A percentile compares a stretch with the other conserved stretches of the same genome.
These are phyloP conservation scores for Yponomeuta plumbellus DNA, from an alignment of 2,888 invertebrate species.

Conservation along the genomic window DNA sequence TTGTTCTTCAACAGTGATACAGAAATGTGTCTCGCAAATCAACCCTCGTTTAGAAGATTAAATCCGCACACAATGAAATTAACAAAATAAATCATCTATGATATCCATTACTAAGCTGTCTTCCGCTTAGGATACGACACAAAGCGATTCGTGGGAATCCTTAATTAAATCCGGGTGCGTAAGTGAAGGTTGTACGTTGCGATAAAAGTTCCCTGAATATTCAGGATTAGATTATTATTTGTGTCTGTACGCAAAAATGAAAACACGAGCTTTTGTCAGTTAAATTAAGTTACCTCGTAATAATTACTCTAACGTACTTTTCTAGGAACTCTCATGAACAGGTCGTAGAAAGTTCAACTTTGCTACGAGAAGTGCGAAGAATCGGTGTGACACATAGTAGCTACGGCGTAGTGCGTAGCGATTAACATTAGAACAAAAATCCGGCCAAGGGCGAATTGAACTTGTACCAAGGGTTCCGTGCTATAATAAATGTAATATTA, in stretches of 20 bases:
- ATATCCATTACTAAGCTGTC: constrained; percentile 10
- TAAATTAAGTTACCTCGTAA: neutral
- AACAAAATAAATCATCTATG: constrained; percentile 16
- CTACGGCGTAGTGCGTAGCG: neutral
- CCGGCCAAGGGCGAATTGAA: no score
- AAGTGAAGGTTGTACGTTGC: constrained; percentile 50
- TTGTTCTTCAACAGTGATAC: no score
- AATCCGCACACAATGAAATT: constrained; percentile 9
- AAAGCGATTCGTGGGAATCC: constrained; percentile 46
- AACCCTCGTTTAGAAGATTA: constrained; percentile 5
- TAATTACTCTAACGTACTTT: no score
- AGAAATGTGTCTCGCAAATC: neutral
- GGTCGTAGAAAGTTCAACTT: neutral
- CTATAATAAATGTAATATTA: no score
- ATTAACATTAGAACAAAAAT: neutral
- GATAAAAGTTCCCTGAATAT: constrained; percentile 52
- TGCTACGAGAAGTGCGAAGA: neutral
- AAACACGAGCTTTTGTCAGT: neutral
- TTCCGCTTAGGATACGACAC: constrained; percentile 23
- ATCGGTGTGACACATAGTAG: neutral
- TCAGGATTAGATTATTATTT: constrained; percentile 28
- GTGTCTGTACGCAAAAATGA: neutral
- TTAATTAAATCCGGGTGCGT: constrained; percentile 55
- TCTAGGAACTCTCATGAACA: no score
- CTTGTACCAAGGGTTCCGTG: no score